Conservation (phyloP, 2,888 invertebrate genomes). For the Bembecia ichneumoniformis region DNA sequence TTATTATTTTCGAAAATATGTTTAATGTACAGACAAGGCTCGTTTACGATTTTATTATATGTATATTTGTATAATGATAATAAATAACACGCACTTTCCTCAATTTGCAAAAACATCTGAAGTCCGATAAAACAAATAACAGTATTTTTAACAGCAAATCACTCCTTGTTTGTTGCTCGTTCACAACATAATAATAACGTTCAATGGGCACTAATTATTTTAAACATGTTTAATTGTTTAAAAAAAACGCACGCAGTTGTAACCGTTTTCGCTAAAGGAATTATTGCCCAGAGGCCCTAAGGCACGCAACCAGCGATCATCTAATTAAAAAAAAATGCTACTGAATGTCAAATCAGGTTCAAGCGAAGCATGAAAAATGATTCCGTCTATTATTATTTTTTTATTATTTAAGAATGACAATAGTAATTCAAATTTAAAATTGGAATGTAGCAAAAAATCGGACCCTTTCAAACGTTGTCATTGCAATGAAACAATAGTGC, state of each 20-base stretch:
- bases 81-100: neutral
- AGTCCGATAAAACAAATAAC: neutral
- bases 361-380: constrained; percentile 72
- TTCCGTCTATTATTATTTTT: constrained; percentile 24
- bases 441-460: constrained; percentile 49
- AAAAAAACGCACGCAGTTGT: constrained; percentile 8
- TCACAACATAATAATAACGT: neutral
- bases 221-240: constrained; percentile 22
- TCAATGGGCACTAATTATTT: constrained; percentile 18
- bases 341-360: constrained; percentile 66
- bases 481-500: constrained; percentile 53
- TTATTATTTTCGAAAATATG: too few relatives aligned
- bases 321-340: constrained; percentile 19
- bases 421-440: constrained; percentile 51
- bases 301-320: constrained; percentile 24
- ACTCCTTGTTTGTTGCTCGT: neutral
- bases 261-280: constrained; percentile 16
- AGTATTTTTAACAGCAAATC: neutral
- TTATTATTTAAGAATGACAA: constrained; percentile 66
- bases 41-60: too few relatives aligned
- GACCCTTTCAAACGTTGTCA: constrained; percentile 39
- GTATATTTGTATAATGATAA: too few relatives aligned
- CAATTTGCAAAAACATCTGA: neutral
- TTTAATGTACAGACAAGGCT: too few relatives aligned
- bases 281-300: constrained; percentile 23